phyloP scores from a whole-genome alignment of 2,113 vertebrate genomes.

The Syngnathus scovelli region DNA sequence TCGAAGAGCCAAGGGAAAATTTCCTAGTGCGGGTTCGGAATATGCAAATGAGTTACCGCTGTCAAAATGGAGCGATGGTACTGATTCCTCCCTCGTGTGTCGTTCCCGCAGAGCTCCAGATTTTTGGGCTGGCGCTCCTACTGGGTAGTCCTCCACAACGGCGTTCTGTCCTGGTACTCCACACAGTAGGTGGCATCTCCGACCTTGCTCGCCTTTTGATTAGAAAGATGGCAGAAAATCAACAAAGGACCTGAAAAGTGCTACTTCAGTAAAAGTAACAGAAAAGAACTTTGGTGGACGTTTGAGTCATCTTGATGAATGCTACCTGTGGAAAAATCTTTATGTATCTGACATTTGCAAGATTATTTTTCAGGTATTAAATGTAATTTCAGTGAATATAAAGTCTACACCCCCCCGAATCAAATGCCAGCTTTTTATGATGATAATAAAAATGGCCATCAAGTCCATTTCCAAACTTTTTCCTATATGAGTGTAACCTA shows the following conservation, averaged over 20 bases:
- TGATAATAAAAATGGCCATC: too few species aligned
- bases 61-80: neutral
- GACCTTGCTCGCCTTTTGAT: constrained; percentile 22
- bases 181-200: constrained; percentile 81
- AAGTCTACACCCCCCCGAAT: too few species aligned
- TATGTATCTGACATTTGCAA: neutral
- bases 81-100: neutral
- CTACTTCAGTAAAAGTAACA: neutral
- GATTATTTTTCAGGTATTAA: neutral
- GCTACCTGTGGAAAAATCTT: neutral
- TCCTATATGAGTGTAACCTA: too few species aligned
- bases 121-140: constrained; percentile 90
- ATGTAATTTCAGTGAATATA: neutral
- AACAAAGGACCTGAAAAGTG: neutral
- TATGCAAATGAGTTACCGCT: neutral
- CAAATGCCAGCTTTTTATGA: too few species aligned
- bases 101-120: constrained; percentile 77
- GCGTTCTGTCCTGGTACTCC: constrained; percentile 90
- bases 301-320: neutral
- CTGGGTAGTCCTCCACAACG: constrained; percentile 90
- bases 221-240: neutral
- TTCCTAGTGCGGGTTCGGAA: neutral
- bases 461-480: too few species aligned
- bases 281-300: too few species aligned
- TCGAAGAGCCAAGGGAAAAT: neutral